Evolutionary conservation across 1,140 invertebrate species (phyloP), one percentile per base, ranked within the genome.

Genomic region (Chelonus insularis): DNA sequence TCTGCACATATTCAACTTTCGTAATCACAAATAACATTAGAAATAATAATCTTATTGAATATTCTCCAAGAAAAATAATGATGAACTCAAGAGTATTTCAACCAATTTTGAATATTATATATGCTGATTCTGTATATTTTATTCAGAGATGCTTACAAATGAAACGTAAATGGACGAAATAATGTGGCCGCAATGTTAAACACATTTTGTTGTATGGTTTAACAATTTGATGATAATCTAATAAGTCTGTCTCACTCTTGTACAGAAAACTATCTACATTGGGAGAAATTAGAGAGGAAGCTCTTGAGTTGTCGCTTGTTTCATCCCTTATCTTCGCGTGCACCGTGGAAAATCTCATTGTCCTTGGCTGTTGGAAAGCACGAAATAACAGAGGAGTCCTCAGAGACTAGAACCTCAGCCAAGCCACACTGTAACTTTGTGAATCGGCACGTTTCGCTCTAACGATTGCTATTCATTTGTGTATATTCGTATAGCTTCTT

Each of bases 401-500:
- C 20, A 16, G 52, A 34, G 12, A 34, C 11, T 36, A 34, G 14
- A 37, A 34, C 29, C 48, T 32, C 29, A 18, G 29, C 21, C 48
- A 14, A 34, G 14, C 48, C 16, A 23, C 29, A 9, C 1, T 37
- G 6, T 21, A 39, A 16, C 20, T 29, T 39, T 8, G 34, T 37
- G 18, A 55, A 55, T 55, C 52, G 52, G 52, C 52, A 55, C 52
- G 52, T 55, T 55, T 39, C 20, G 34, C 52, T 37, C 34, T 20
- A 55, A 55, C 36, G 36, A 55, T 55, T 39, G 52, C 29, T 55
- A 14, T 39, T 55, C 36, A 55, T 55, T 37, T 20, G n/a, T 11
- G 41, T 43, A 18, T 43, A 16, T 43, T n/a, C n/a, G n/a, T n/a
- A n/a, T n/a, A n/a, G n/a, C n/a, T n/a, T 12, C 14, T 39, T 45